Base-by-base conservation (phyloP, 2,888 invertebrate genomes). In the Drosophila merina region DNA sequence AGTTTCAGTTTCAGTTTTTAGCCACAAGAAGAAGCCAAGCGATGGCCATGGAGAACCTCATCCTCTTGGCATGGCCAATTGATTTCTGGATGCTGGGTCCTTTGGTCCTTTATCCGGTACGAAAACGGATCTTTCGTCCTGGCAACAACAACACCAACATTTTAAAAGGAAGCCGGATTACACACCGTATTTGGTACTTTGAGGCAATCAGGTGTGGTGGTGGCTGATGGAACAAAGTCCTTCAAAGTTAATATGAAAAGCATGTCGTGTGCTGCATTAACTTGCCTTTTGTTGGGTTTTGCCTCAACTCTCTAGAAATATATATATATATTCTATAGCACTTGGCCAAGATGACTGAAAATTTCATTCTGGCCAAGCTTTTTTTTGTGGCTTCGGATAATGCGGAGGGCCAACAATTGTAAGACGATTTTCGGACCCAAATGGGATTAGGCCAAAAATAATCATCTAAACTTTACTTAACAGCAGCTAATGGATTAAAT, bases 21-120 rank as follows among this genome's bases (percentile, higher is more conserved):
- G 54, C 45, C 55, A 31, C 69, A 55, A 52, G 56, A 47, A 52
- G 56, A 63, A 63, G 68, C 68, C 55, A 63, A 63, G 68, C 68
- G 36, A 54, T 45, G 36, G 63, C 45, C 42, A 64, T 14, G 1
- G 9, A 36, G 10, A 10, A 36, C n/a, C 36, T 14, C 36, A n/a
- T 36, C 36, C 36, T 36, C 36, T 12, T 31, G 44, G 31, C 56
- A 68, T 31, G 64, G 69, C 14, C 64, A 64, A 64, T 64, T 68
- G 64, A 64, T 54, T 68, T 9, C 44, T 44, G 44, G 44, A 5
- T 44, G 0, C 31, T 7, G 3, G 10, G 14, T 28, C 28, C 28
- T 5, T 4, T 28, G 28, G 10, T 33, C 33, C 33, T 10, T 33
- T 33, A 33, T 36, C 12, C 45, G 4, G 4, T 20, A 30, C 3